phyloP scores from a whole-genome alignment of 2,797 vertebrate species.

The Syndactyla subalaris region DNA sequence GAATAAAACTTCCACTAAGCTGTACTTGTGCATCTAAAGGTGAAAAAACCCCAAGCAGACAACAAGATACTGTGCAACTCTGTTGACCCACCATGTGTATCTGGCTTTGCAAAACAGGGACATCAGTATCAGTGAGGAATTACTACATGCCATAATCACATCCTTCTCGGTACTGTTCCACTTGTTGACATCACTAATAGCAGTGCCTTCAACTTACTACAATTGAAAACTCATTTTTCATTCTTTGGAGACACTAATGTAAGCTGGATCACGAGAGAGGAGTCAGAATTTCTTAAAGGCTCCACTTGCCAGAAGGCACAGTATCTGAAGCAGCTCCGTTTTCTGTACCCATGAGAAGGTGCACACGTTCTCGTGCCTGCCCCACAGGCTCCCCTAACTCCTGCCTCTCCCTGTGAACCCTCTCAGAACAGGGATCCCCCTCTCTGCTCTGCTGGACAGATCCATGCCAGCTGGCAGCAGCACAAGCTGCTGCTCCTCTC shows the following conservation, averaged over 20 bases:
- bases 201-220: neutral
- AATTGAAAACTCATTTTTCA: neutral
- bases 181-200: neutral
- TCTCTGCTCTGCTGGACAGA: too few relatives aligned
- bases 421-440: neutral
- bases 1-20: neutral
- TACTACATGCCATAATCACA: neutral
- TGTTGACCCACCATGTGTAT: neutral
- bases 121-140: neutral
- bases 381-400: neutral
- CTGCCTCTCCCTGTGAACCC: neutral
- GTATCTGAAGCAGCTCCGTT: fast-evolving
- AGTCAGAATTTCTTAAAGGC: neutral
- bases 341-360: neutral
- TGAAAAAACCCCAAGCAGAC: neutral
- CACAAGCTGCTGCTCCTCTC: neutral
- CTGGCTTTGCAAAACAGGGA: neutral
- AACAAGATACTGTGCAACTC: neutral
- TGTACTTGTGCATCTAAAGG: neutral
- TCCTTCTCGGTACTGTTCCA: neutral
- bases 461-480: neutral
- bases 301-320: neutral
- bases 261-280: neutral
- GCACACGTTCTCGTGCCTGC: neutral
- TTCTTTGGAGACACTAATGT: neutral